Evolutionary conservation across 2,888 invertebrate genomes (phyloP), one percentile per base, ranked within the genome.

Genomic region (Eupeodes luniger): DNA sequence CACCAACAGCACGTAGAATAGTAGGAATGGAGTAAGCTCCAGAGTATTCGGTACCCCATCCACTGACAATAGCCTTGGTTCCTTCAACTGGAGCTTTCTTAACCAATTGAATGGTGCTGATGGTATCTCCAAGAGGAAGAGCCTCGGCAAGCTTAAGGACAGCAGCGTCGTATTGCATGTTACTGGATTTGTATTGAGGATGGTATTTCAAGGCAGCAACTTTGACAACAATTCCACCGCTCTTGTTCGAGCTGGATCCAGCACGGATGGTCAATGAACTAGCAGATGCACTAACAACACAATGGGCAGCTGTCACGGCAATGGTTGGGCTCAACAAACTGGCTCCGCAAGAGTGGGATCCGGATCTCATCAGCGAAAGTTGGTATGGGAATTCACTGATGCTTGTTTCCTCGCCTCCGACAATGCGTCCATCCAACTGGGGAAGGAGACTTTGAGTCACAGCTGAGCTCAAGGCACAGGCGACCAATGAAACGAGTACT

Each of bases 221-320:
- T 4, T 89, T 82, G 3, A 90, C 51, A 2, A 92, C 75, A 5
- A 61, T 36, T 12, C 92, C 92, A 14, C 91, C 92, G 12, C 80
- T 84, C 49, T 90, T 91, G 64, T 91, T 93, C 16, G 92, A 93
- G 0, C 94, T 93, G 0, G 95, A 94, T 0, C 95, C 95, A 7
- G 94, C 95, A 0, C 95, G 94, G 6, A 95, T 91, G 53, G 89
- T 84, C 47, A 92, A 69, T 6, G 7, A 0, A 10, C 34, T 61
- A 7, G 70, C 77, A 5, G 75, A 40, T 10, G 34, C n/a, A 36
- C 47, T 12, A 0, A 93, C 0, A 27, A 85, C 93, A 90, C 95
- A 95, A 90, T 95, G 95, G 4, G 95, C 95, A 16, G 95, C 95
- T 1, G 95, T 95, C 2, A 95, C 69, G 0, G 94, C 92, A 36